These are phyloP conservation scores for Eupsittula cactorum DNA, from an alignment of 2,113 vertebrate genomes.

Conservation along the genomic window DNA sequence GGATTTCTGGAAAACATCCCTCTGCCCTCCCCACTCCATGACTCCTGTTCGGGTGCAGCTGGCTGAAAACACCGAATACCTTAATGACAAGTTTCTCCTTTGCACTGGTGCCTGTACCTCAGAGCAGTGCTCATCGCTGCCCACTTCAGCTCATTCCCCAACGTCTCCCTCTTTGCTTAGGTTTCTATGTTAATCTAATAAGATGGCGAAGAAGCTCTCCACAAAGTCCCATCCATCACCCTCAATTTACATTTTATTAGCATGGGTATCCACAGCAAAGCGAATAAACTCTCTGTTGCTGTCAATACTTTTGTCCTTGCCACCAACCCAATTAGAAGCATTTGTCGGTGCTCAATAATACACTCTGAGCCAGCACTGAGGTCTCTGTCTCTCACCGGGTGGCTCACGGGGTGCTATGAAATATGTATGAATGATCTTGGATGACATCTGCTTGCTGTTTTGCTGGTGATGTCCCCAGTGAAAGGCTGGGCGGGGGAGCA, in stretches of 20 bases:
- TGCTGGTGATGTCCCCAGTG: constrained; percentile 18
- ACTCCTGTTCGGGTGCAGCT: neutral
- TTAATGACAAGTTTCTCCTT: neutral
- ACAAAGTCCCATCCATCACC: neutral
- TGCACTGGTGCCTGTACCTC: neutral
- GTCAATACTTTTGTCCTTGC: neutral
- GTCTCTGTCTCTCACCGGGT: constrained; percentile 51
- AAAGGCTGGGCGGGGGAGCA: neutral
- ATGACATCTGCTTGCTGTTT: constrained; percentile 73
- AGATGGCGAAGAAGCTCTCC: neutral
- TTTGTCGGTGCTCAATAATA: constrained; percentile 22
- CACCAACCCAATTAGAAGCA: constrained; percentile 48
- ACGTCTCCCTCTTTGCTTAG: neutral
- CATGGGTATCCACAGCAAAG: neutral
- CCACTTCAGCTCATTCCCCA: neutral
- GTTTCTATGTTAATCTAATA: neutral
- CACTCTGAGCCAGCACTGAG: neutral
- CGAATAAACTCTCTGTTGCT: neutral
- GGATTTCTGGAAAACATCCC: neutral
- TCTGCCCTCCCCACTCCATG: neutral
- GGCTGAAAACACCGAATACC: neutral
- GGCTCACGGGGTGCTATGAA: constrained; percentile 44
- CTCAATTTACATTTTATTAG: neutral
- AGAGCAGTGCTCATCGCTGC: neutral
- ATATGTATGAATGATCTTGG: constrained; percentile 71